Base-by-base conservation (phyloP, 2,888 invertebrate genomes). In the Tetheella fluctuosa region DNA sequence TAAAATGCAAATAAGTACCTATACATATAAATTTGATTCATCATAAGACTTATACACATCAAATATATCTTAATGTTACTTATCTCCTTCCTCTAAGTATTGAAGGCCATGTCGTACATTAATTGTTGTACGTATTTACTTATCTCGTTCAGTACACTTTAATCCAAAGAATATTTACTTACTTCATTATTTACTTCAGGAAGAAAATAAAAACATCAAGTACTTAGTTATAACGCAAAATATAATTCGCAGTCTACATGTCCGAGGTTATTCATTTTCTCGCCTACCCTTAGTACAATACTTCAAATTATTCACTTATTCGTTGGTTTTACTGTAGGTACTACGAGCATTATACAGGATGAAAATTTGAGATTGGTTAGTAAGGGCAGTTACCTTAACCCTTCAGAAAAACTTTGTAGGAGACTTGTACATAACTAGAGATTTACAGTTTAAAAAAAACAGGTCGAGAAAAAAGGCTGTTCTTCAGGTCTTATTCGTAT, bases 21-120 rank as follows among this genome's bases (percentile, higher is more conserved):
- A n/a, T n/a, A 81, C 80, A 80, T 80, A 82, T 80, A 13, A 77
- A 74, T 77, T 78, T 72, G 73, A 74, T 74, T 81, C 78, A 80
- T 88, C 88, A 88, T 88, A 89, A 88, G 88, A 89, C 83, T 81
- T 82, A 83, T 79, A 78, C 80, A 81, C 75, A 75, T 80, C 79
- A 77, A 80, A 79, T 82, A 81, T 81, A 83, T 79, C 84, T 85
- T 87, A 87, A 76, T 79, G 70, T 81, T 80, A 84, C 86, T 86
- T 84, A 80, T 76, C 77, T 80, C 76, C 70, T 79, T 76, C 73
- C 74, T 63, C 68, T 83, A 79, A 70, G 73, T 67, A 69, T 72
- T 70, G 80, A 87, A 88, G 88, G 88, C 87, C 83, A 83, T 84
- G 75, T 79, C 74, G 72, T 80, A 74, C 76, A 71, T 72, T 73